Percentiles rank a stretch among this genome's conserved stretches.
Evolutionary conservation across 2,888 invertebrate species (phyloP).

Genomic region (Cryptosula pallasiana): DNA sequence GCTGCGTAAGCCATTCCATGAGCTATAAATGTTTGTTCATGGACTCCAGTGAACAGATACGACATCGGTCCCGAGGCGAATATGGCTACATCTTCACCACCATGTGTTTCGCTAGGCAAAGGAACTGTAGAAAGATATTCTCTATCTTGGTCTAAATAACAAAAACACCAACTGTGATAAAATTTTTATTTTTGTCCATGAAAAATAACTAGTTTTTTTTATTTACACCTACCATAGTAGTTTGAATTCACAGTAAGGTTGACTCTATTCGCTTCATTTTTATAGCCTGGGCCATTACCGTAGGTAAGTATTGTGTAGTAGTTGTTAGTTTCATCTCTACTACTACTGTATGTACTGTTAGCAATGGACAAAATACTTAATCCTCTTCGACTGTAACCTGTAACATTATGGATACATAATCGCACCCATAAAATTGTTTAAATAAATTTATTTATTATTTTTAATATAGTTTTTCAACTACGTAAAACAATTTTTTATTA

Average conservation of each 20-base stretch:
- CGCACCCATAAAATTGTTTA: too few relatives aligned
- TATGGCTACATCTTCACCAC: constrained; percentile 72
- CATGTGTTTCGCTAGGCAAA: constrained; percentile 43
- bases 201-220: too few relatives aligned
- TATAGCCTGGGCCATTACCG: constrained; percentile 20
- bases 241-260: not conserved
- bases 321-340: not conserved
- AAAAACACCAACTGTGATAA: not conserved
- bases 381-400: constrained; percentile 9
- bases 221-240: constrained; percentile 18
- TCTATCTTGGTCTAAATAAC: constrained; percentile 28
- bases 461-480: too few relatives aligned
- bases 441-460: too few relatives aligned
- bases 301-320: constrained; percentile 11
- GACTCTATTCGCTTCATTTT: not conserved
- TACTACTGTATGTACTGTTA: not conserved
- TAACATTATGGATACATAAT: too few relatives aligned
- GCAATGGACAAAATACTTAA: constrained; percentile 9
- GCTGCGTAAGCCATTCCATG: constrained; percentile 77
- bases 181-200: too few relatives aligned
- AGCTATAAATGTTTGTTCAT: constrained; percentile 84
- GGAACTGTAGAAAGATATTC: constrained; percentile 32
- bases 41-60: constrained; percentile 72
- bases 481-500: too few relatives aligned
- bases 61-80: constrained; percentile 77